Evolutionary conservation across 2,797 vertebrate species (phyloP), one percentile per base, ranked within the genome.

Genomic region (Pipistrellus pipistrellus): DNA sequence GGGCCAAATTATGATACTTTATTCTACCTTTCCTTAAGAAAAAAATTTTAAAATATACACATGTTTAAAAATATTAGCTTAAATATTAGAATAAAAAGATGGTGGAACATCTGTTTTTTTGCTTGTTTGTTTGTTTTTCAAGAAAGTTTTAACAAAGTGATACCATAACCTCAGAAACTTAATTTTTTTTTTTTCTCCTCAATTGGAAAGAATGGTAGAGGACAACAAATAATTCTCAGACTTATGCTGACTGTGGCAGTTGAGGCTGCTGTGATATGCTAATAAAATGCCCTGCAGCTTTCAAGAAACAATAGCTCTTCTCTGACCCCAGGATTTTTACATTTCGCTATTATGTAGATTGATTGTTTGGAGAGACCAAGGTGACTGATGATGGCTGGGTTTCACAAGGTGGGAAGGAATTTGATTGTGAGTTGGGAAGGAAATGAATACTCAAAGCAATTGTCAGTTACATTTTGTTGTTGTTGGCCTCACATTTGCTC

Each of bases 271-370:
- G 30, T 94, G 32, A 64, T 90, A 73, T 78, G 32, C 59, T 96
- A 97, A 97, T 76, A 96, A 66, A 98, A 95, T 96, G 96, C 95
- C 97, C 84, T 81, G 12, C 95, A 89, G 57, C 59, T 97, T 97
- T 96, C 95, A 94, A 90, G 80, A 38, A 91, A 72, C 95, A 97
- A 93, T 41, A 97, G 21, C 17, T 96, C 35, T 94, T 93, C 86
- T 87, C 87, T 97, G 96, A 97, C 90, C 84, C 38, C 8, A 30
- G 9, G 0, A 90, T 93, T 97, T 97, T 96, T 93, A 82, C 46
- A 88, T 97, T 98, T 98, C 96, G 3, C 51, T 38, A 91, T 97
- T 97, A 97, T 96, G 93, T 95, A 98, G 94, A 98, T 95, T 97
- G 96, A 95, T 90, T 97, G 81, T 94, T 97, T 96, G 97, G 96